Conservation (phyloP, 2,113 vertebrate genomes). For the Macrotus californicus region DNA sequence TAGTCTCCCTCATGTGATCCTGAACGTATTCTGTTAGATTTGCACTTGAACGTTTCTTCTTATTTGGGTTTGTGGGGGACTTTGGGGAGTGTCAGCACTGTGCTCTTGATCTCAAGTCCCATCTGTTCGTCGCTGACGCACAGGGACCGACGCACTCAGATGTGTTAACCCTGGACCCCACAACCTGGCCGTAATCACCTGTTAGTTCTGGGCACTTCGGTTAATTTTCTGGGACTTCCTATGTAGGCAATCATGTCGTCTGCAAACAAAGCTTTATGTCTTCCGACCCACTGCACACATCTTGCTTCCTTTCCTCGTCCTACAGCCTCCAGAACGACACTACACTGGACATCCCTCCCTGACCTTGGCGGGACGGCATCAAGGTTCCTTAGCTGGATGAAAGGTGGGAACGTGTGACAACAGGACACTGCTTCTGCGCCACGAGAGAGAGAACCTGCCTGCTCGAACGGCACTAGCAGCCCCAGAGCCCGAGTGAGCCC, state of each 20-base stretch:
- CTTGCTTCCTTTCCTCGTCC: not conserved
- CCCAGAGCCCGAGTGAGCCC: not conserved
- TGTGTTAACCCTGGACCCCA: not conserved
- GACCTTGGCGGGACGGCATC: not conserved
- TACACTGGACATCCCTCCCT: not conserved
- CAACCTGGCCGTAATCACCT: not conserved
- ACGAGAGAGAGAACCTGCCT: not conserved
- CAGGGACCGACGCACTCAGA: not conserved
- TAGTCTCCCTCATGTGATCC: too few relatives aligned
- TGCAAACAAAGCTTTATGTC: not conserved
- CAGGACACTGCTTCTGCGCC: not conserved
- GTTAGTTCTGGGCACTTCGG: not conserved
- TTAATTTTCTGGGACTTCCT: too few relatives aligned
- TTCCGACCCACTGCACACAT: not conserved
- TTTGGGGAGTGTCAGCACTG: not conserved
- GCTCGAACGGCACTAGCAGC: not conserved
- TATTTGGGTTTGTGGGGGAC: not conserved
- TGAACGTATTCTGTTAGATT: not conserved
- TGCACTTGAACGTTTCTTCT: not conserved
- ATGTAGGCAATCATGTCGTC: too few relatives aligned
- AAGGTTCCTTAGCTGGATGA: not conserved
- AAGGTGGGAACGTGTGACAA: not conserved
- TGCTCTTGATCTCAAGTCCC: not conserved
- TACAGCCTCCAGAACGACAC: not conserved
- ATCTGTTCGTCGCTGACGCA: not conserved